These are phyloP conservation scores for Hydractinia echinata DNA, from an alignment of 30 jellyfish, hydroid and myxozoan species.

Conservation along the genomic window DNA sequence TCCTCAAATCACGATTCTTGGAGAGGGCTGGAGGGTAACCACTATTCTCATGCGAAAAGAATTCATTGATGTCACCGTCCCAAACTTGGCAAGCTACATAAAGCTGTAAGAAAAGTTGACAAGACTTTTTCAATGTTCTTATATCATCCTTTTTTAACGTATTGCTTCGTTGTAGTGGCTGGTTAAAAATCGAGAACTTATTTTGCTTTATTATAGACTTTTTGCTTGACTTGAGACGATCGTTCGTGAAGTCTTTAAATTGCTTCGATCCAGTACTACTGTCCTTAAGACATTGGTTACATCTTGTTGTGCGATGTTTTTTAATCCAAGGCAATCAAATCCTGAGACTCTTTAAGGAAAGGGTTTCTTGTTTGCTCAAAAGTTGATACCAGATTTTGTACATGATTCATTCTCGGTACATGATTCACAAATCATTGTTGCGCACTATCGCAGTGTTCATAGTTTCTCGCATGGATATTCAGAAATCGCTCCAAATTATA, in stretches of 20 bases:
- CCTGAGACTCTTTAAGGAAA: constrained; percentile 39
- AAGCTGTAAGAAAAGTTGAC: background rate
- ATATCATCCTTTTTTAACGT: background rate
- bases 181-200: background rate
- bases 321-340: constrained; percentile 35
- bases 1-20: background rate
- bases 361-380: constrained; percentile 45
- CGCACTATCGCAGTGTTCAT: constrained; percentile 28
- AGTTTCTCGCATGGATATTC: constrained; percentile 24
- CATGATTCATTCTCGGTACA: constrained; percentile 54
- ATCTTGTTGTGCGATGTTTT: constrained; percentile 18
- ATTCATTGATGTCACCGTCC: constrained; percentile 35
- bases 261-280: constrained; percentile 27
- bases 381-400: constrained; percentile 4
- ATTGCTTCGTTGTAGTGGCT: background rate
- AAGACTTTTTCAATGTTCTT: background rate
- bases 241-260: constrained; percentile 20
- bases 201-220: background rate
- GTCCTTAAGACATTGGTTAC: constrained; percentile 2
- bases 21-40: background rate
- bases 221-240: constrained; percentile 16
- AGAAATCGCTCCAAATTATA: too few species aligned
- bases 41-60: background rate
- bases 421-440: constrained; percentile 33
- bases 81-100: constrained; percentile 22